These are phyloP conservation scores for Sternotherus odoratus DNA, from an alignment of 2,797 vertebrate species.

Conservation along the genomic window DNA sequence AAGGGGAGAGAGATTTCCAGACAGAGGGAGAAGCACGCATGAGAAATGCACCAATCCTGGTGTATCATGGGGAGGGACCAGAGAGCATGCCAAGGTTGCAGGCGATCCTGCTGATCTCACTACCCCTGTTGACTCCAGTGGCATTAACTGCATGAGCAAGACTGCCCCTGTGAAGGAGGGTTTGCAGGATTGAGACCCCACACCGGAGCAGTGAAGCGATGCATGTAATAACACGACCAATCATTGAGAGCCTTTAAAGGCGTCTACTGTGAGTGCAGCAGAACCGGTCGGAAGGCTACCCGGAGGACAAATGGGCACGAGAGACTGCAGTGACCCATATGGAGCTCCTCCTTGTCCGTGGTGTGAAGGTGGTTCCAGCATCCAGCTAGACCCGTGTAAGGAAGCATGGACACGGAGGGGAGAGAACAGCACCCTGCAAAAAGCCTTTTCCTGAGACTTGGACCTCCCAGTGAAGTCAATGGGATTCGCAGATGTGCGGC, in stretches of 20 bases:
- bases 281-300: neutral
- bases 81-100: accelerated
- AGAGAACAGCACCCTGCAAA: neutral
- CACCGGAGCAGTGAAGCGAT: neutral
- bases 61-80: neutral
- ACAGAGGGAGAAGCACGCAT: neutral
- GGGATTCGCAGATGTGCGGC: neutral
- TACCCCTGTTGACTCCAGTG: neutral
- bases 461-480: neutral
- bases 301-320: neutral
- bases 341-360: neutral
- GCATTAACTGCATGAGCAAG: neutral
- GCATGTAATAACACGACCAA: too few species aligned
- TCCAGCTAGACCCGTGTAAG: neutral
- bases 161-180: neutral
- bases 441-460: neutral
- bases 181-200: neutral
- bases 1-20: neutral
- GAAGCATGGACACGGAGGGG: neutral
- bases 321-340: neutral
- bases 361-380: neutral
- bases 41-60: neutral
- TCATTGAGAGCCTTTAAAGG: neutral
- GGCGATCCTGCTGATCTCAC: accelerated
- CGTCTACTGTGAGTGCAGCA: neutral